A percentile compares a stretch with the other conserved stretches of the same genome.
phyloP scores from a whole-genome alignment of 2,113 vertebrate species.

The Syngnathus floridae region DNA sequence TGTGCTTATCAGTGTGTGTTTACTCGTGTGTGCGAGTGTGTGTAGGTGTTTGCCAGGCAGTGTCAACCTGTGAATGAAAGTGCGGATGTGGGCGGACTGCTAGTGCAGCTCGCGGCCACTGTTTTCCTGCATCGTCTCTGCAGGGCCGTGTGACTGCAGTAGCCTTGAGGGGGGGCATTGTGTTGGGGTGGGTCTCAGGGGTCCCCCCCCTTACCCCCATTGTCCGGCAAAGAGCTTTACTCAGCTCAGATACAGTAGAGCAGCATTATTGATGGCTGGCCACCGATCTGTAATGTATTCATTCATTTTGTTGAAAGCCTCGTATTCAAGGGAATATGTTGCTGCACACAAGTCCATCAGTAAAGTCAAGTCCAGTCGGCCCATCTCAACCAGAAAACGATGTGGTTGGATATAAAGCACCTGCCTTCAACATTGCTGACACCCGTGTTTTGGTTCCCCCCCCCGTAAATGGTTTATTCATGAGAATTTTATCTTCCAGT shows the following conservation, averaged over 20 bases:
- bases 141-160: constrained; percentile 24
- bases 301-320: constrained; percentile 67
- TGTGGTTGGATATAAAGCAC: not conserved
- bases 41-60: constrained; percentile 30
- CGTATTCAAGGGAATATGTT: constrained; percentile 43
- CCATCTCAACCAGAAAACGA: not conserved
- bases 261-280: constrained; percentile 48
- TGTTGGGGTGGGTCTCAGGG: not conserved
- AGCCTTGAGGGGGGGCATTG: constrained; percentile 5
- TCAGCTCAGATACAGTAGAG: constrained; percentile 26
- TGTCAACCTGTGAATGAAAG: constrained; percentile 10
- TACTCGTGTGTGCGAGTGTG: constrained; percentile 1
- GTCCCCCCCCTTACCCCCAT: constrained; percentile 1
- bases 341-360: constrained; percentile 26
- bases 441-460: not conserved
- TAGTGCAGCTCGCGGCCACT: constrained; percentile 9
- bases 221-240: constrained; percentile 23
- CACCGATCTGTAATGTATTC: constrained; percentile 63
- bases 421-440: not conserved
- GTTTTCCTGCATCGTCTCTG: constrained; percentile 2
- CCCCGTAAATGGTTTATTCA: constrained; percentile 43
- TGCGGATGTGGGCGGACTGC: constrained; percentile 16
- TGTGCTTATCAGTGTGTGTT: constrained; percentile 3
- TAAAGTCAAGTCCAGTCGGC: constrained; percentile 23
- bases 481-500: constrained; percentile 37